Evolutionary conservation across 2,113 vertebrate species (phyloP).

Genomic region (Hydrolagus affinis): DNA sequence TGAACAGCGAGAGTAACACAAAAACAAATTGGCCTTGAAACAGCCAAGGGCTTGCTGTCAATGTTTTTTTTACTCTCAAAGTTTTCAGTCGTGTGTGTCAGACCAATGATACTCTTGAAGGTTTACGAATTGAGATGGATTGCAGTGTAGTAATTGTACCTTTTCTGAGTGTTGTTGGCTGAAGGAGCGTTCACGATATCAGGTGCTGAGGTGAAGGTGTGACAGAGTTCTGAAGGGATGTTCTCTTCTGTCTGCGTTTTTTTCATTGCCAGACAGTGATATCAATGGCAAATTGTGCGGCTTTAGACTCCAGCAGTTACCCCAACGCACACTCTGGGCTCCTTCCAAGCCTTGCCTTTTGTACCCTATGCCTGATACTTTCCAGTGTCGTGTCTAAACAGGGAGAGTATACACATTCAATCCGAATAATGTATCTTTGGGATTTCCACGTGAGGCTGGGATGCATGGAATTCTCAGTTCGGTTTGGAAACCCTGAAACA

Average conservation of each 20-base stretch:
- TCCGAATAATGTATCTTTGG: too few species aligned
- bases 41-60: background rate
- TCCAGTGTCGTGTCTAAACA: too few species aligned
- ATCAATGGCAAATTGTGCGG: too few species aligned
- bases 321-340: too few species aligned
- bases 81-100: background rate
- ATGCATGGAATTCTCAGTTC: too few species aligned
- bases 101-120: background rate
- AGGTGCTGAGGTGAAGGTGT: background rate
- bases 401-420: too few species aligned
- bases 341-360: too few species aligned
- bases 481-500: too few species aligned
- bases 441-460: too few species aligned
- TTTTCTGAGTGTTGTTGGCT: background rate
- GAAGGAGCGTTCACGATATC: background rate
- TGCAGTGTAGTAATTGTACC: background rate
- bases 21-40: background rate
- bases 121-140: background rate
- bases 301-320: too few species aligned
- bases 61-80: background rate
- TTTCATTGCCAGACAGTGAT: background rate
- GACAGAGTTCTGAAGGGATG: background rate
- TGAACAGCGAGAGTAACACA: too few species aligned
- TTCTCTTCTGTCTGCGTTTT: background rate
- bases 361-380: too few species aligned